These are phyloP conservation scores for Orgyia antiqua DNA, from an alignment of 2,888 invertebrate genomes.

Conservation along the genomic window DNA sequence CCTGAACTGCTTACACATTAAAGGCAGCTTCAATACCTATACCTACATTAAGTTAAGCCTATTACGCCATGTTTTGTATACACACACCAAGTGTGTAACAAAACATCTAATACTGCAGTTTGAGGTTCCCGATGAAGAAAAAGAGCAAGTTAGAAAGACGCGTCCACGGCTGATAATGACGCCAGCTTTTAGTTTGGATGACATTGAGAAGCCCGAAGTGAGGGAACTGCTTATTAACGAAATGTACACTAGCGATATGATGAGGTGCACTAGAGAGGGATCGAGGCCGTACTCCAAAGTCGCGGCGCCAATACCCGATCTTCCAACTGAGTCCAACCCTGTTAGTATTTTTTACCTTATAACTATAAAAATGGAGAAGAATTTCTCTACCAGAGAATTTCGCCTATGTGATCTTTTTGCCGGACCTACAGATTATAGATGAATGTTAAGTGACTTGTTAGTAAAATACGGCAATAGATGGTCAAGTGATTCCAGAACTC, in stretches of 20 bases:
- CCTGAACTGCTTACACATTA: too few species aligned
- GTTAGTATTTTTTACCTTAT: conserved; percentile 17
- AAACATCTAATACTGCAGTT: conserved; percentile 19
- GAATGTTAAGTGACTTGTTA: too few species aligned
- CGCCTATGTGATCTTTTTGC: too few species aligned
- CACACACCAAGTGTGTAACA: too few species aligned
- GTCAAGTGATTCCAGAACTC: too few species aligned
- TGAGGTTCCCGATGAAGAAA: conserved; percentile 25
- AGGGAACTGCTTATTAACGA: conserved; percentile 33
- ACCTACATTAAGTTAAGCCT: too few species aligned
- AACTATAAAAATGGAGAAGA: background rate
- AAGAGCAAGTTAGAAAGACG: conserved; percentile 28
- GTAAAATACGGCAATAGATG: too few species aligned
- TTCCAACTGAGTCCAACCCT: conserved; percentile 26
- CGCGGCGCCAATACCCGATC: conserved; percentile 25
- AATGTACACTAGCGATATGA: conserved; percentile 38
- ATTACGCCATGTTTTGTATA: too few species aligned
- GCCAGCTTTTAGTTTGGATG: conserved; percentile 48
- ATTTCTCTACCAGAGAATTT: background rate
- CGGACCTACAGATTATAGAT: too few species aligned
- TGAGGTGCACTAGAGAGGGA: conserved; percentile 13
- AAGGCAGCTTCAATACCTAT: too few species aligned
- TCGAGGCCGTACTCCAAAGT: conserved; percentile 16
- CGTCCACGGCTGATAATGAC: conserved; percentile 51
- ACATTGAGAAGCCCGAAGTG: conserved; percentile 28